phyloP scores from a whole-genome alignment of 2,113 vertebrate genomes.

The Rhinolophus sinicus region DNA sequence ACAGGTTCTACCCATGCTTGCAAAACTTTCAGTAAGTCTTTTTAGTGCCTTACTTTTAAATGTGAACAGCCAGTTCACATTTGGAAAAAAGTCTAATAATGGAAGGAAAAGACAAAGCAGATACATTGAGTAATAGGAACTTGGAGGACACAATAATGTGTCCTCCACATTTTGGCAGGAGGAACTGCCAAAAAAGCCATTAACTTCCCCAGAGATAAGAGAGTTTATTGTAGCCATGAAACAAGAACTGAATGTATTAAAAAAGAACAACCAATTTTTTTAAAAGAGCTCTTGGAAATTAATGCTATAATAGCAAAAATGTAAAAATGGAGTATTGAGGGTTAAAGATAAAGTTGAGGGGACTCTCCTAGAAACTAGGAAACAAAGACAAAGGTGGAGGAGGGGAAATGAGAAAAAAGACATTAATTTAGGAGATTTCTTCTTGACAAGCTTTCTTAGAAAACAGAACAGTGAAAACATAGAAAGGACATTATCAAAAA shows the following conservation, averaged over 20 bases:
- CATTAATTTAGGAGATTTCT: not conserved
- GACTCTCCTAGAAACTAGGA: not conserved
- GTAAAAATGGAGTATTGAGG: not conserved
- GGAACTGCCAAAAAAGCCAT: not conserved
- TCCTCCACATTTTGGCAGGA: not conserved
- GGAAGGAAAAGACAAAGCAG: not conserved
- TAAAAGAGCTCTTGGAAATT: not conserved
- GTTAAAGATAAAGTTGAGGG: not conserved
- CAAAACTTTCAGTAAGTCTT: not conserved
- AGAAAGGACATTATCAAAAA: not conserved
- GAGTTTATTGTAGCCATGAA: not conserved
- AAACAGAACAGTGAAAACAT: not conserved
- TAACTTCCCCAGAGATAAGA: not conserved
- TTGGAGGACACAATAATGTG: not conserved
- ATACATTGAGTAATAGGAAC: not conserved
- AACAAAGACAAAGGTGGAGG: not conserved
- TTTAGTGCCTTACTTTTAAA: not conserved
- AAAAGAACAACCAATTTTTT: not conserved
- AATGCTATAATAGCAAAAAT: not conserved
- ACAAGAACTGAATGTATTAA: not conserved
- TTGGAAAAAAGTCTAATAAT: not conserved
- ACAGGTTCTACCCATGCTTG: not conserved
- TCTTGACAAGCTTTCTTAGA: not conserved
- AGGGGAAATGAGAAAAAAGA: not conserved
- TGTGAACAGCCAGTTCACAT: not conserved